These are phyloP conservation scores for Acipenser ruthenus DNA, from an alignment of 2,797 vertebrate species.

Conservation along the genomic window DNA sequence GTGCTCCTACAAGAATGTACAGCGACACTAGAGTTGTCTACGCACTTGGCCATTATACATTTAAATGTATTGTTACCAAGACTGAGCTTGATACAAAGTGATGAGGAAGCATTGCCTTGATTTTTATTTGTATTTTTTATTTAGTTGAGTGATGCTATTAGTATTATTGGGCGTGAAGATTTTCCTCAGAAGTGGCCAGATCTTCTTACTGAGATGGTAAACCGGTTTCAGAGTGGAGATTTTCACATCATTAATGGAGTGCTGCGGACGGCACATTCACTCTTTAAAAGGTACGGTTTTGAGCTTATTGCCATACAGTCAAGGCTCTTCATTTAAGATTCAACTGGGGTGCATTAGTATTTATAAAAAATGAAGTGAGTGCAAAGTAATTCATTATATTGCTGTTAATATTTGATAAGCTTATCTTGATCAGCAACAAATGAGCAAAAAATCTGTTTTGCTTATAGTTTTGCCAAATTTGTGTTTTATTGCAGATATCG, in stretches of 20 bases:
- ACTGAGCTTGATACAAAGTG: no score
- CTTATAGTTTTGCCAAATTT: neutral
- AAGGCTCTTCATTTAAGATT: neutral
- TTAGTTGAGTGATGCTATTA: constrained; percentile 93
- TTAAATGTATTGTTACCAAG: no score
- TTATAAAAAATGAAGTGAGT: neutral
- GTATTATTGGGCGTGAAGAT: constrained; percentile 94
- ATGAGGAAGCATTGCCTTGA: no score
- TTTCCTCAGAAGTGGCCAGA: constrained; percentile 98
- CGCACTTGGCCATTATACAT: no score
- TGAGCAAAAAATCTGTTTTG: no score
- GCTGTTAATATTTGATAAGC: no score
- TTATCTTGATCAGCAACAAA: no score
- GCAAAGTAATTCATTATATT: no score
- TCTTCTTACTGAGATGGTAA: constrained; percentile 93
- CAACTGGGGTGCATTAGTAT: neutral
- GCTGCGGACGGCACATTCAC: constrained; percentile 89
- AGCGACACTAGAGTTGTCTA: no score
- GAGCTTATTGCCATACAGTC: neutral
- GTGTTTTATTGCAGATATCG: constrained; percentile 68
- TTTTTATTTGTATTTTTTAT: constrained; percentile 11
- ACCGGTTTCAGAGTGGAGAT: constrained; percentile 89
- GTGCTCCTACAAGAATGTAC: no score
- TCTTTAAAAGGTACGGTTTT: constrained; percentile 82
- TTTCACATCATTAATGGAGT: constrained; percentile 97